A percentile compares a stretch with the other conserved stretches of the same genome.
Conservation (phyloP, 2,888 invertebrate genomes). For the Sminthurinus aureus region DNA sequence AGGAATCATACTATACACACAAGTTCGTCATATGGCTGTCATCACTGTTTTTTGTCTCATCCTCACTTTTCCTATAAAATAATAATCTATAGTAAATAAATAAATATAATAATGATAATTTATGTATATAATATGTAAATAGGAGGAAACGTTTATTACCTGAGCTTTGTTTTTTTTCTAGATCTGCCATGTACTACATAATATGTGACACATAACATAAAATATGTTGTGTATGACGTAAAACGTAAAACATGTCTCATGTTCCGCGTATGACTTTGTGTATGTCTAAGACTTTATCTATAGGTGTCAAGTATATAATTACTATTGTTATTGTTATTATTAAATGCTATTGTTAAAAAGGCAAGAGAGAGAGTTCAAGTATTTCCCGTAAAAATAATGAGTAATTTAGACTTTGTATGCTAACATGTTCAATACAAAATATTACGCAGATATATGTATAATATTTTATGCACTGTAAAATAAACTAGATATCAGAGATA, state of each 20-base stretch:
- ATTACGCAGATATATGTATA: too few relatives aligned
- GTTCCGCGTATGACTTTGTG: background rate
- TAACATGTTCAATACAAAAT: too few relatives aligned
- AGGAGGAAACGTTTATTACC: background rate
- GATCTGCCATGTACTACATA: background rate
- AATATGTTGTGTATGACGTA: background rate
- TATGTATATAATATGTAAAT: background rate
- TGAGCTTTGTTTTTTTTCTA: background rate
- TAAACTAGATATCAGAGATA: too few relatives aligned
- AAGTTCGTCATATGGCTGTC: constrained; percentile 3
- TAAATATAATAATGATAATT: background rate
- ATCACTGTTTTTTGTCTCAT: constrained; percentile 18
- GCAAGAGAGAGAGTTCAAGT: too few relatives aligned
- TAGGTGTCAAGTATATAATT: background rate
- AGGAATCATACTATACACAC: background rate
- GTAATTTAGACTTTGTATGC: too few relatives aligned
- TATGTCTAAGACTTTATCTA: background rate
- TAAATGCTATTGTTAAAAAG: background rate
- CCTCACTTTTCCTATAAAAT: background rate
- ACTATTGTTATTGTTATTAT: background rate
- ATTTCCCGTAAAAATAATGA: too few relatives aligned
- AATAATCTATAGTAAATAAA: background rate
- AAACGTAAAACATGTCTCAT: background rate
- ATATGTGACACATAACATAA: background rate
- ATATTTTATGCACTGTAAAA: too few relatives aligned